Evolutionary conservation across 2,113 vertebrate genomes (phyloP).

Genomic region (Mustela nigripes): DNA sequence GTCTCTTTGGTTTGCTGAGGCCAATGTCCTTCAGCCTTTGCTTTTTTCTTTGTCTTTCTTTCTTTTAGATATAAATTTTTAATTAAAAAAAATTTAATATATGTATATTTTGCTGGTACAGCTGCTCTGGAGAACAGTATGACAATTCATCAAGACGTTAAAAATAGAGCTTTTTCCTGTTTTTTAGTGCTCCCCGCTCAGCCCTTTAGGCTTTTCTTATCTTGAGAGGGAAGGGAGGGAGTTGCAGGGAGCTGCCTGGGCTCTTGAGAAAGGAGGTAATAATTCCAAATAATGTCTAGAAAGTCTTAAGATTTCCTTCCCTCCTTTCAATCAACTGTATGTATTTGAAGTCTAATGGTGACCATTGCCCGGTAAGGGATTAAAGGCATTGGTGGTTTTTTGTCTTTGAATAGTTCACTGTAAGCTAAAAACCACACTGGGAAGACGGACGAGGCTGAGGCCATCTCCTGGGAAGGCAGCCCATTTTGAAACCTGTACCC

Average conservation of each 20-base stretch:
- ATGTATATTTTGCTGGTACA: too few species aligned
- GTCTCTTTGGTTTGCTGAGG: neutral
- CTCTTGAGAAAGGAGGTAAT: neutral
- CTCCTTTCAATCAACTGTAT: too few species aligned
- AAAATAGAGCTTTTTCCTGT: neutral
- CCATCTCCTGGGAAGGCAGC: neutral
- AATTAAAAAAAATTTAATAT: too few species aligned
- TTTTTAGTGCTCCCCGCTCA: neutral
- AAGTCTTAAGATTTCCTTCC: neutral
- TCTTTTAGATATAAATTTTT: neutral
- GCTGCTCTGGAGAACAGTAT: too few species aligned
- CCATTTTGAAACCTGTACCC: neutral
- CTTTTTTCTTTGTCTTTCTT: neutral
- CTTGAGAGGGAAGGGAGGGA: neutral
- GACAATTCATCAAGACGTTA: too few species aligned
- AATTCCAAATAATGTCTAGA: neutral
- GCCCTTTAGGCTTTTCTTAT: neutral
- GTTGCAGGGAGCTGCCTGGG: neutral
- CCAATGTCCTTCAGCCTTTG: neutral
- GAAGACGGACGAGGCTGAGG: neutral
- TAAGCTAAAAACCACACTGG: constrained; percentile 3
- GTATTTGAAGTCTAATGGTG: neutral
- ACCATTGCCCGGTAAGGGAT: neutral
- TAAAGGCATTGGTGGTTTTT: neutral
- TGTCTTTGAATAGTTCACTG: neutral